Conservation (phyloP, 1,140 invertebrate genomes). For the Ganaspis sp. region DNA sequence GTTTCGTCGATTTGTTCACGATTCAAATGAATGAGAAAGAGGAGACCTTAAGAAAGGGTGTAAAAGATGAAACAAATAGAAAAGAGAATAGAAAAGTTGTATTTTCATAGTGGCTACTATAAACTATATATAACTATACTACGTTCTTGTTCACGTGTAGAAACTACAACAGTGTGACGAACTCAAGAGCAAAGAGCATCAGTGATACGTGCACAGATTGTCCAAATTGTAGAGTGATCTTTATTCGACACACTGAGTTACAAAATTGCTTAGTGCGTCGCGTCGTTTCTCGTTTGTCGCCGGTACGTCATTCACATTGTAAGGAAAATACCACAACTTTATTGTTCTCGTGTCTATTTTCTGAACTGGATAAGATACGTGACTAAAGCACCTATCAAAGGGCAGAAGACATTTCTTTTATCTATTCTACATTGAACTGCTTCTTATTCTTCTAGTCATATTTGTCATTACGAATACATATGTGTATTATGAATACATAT, state of each 20-base stretch:
- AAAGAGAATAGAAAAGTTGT: too few species aligned
- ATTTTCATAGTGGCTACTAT: too few species aligned
- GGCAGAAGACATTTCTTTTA: not conserved
- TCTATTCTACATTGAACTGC: not conserved
- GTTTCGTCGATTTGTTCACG: too few species aligned
- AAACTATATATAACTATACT: too few species aligned
- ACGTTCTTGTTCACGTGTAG: too few species aligned
- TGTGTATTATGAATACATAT: too few species aligned
- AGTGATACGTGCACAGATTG: not conserved
- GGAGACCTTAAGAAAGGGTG: too few species aligned
- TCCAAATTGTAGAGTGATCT: not conserved
- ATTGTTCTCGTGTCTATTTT: slow-evolving; percentile 63
- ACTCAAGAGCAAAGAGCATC: not conserved
- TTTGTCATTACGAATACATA: too few species aligned
- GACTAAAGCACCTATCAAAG: not conserved
- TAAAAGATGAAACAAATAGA: too few species aligned
- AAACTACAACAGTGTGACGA: not conserved
- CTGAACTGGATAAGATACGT: slow-evolving; percentile 60
- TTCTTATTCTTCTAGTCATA: too few species aligned
- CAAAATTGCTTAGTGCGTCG: slow-evolving; percentile 65
- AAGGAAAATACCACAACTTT: slow-evolving; percentile 71
- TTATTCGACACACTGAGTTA: slow-evolving; percentile 65
- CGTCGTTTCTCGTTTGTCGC: too few species aligned
- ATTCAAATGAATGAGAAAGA: too few species aligned
- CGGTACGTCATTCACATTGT: slow-evolving; percentile 37